A percentile compares a stretch with the other conserved stretches of the same genome.
Evolutionary conservation across 2,797 vertebrate genomes (phyloP).

Genomic region (Antrozous pallidus): DNA sequence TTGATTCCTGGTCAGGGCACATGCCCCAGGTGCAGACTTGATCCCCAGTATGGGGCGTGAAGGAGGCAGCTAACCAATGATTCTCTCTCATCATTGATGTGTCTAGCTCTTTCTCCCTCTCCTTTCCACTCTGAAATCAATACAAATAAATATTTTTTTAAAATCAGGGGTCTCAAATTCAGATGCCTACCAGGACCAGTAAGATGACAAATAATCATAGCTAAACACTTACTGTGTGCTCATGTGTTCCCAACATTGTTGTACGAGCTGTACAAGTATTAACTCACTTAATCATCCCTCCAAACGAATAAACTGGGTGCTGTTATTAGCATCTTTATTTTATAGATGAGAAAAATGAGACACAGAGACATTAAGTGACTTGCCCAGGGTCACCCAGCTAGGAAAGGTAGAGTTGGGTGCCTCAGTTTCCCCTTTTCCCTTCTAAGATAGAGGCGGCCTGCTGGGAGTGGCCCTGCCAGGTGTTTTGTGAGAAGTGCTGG

Average conservation of each 20-base stretch:
- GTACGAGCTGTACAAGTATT: neutral
- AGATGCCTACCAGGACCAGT: neutral
- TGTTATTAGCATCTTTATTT: slow-evolving; percentile 35
- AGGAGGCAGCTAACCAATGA: neutral
- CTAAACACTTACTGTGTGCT: neutral
- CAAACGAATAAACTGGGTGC: slow-evolving; percentile 4
- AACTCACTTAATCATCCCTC: slow-evolving; percentile 23
- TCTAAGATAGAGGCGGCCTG: neutral
- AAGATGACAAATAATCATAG: slow-evolving; percentile 8
- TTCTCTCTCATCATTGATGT: neutral
- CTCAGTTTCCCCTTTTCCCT: neutral
- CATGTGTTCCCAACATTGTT: neutral
- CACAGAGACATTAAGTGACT: slow-evolving; percentile 20
- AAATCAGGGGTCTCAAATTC: neutral
- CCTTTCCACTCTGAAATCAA: neutral
- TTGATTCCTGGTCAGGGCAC: neutral
- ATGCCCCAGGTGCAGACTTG: neutral
- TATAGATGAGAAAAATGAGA: slow-evolving; percentile 44
- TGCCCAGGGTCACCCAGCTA: neutral
- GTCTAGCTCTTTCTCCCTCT: neutral
- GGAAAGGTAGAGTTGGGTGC: neutral
- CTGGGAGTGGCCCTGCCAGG: slow-evolving; percentile 27
- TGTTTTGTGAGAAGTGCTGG: slow-evolving; percentile 25
- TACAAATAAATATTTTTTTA: neutral
- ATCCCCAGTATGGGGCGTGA: too few species aligned